Conservation (phyloP, 2,113 vertebrate genomes). For the Aptenodytes forsteri region DNA sequence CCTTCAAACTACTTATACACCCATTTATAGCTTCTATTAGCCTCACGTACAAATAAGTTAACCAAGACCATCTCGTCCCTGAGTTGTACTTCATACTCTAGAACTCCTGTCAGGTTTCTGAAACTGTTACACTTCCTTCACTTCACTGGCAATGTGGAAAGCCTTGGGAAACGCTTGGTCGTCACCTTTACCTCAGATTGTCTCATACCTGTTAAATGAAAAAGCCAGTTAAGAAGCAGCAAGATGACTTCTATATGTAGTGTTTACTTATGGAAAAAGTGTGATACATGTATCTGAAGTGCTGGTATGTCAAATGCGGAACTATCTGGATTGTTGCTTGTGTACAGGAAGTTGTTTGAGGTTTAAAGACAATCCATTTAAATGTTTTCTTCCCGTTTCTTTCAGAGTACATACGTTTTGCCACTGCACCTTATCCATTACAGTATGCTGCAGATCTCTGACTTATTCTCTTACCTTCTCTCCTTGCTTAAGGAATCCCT, state of each 20-base stretch:
- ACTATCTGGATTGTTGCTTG: neutral
- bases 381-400: neutral
- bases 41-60: neutral
- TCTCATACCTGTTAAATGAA: neutral
- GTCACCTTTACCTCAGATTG: neutral
- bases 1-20: neutral
- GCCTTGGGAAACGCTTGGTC: neutral
- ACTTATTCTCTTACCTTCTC: neutral
- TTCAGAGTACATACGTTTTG: neutral
- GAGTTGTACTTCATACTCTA: neutral
- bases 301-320: neutral
- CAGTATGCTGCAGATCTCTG: neutral
- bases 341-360: neutral
- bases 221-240: neutral
- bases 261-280: neutral
- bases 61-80: neutral
- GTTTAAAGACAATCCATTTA: neutral
- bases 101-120: neutral
- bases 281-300: neutral
- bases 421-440: neutral
- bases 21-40: neutral
- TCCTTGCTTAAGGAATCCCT: neutral
- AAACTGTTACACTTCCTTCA: neutral
- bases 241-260: neutral
- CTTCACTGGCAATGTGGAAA: neutral